Percentiles rank a stretch among this genome's conserved stretches.
Evolutionary conservation across 2,888 invertebrate species (phyloP).

Genomic region (Aplocera efformata): DNA sequence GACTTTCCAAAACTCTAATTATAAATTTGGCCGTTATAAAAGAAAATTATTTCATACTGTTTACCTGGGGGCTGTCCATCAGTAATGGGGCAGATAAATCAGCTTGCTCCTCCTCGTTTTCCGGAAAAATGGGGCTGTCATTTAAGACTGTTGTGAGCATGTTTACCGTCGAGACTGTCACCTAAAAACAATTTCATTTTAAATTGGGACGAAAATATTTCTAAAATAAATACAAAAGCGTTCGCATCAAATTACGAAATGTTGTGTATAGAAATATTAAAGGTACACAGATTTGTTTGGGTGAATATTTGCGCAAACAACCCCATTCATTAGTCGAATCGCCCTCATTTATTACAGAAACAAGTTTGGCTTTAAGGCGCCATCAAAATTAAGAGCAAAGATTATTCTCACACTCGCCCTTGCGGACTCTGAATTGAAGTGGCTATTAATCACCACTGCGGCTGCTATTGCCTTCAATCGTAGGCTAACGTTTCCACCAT

Average conservation of each 20-base stretch:
- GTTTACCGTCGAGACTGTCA: slow-evolving; percentile 94
- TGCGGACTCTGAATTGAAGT: slow-evolving; percentile 43
- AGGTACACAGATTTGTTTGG: slow-evolving; percentile 8
- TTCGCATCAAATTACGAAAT: slow-evolving; percentile 17
- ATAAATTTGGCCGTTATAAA: slow-evolving; percentile 27
- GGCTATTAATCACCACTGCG: slow-evolving; percentile 42
- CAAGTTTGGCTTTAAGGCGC: slow-evolving; percentile 27
- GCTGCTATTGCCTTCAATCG: slow-evolving; percentile 26
- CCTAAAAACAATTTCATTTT: slow-evolving; percentile 45
- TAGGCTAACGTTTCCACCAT: slow-evolving; percentile 25
- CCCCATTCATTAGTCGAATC: slow-evolving; percentile 21
- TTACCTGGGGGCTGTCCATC: slow-evolving; percentile 89
- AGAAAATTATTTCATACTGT: slow-evolving; percentile 26
- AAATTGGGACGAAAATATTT: slow-evolving; percentile 14
- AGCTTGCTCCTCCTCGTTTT: slow-evolving; percentile 85
- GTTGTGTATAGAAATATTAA: slow-evolving; percentile 5
- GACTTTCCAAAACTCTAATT: slow-evolving; percentile 13
- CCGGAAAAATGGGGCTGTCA: slow-evolving; percentile 92
- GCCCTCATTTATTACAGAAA: slow-evolving; percentile 16
- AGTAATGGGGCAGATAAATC: slow-evolving; percentile 86
- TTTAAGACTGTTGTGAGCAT: slow-evolving; percentile 93
- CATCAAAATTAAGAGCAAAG: slow-evolving; percentile 39
- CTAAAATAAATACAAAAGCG: slow-evolving; percentile 7
- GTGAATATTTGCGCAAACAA: slow-evolving; percentile 24
- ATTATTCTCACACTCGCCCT: slow-evolving; percentile 39